phyloP scores from a whole-genome alignment of 2,797 vertebrate species.

The Gephyroberyx darwinii region DNA sequence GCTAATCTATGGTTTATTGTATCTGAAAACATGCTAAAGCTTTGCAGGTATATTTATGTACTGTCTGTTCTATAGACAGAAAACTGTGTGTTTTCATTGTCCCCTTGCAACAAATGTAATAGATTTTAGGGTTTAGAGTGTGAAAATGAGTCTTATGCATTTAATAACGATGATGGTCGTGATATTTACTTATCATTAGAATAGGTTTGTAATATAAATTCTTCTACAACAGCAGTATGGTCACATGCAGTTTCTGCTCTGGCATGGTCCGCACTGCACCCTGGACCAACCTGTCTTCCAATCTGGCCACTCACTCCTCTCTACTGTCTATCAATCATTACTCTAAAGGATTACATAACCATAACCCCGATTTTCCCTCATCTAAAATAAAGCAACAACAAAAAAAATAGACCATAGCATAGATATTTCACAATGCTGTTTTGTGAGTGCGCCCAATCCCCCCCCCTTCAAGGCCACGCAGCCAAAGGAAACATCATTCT shows the following conservation, averaged over 20 bases:
- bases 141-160: too few species aligned
- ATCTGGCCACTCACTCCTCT: conserved; percentile 42
- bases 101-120: neutral
- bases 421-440: too few species aligned
- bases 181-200: too few species aligned
- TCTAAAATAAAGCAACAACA: neutral
- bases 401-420: too few species aligned
- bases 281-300: conserved; percentile 55
- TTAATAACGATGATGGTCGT: too few species aligned
- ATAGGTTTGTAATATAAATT: neutral
- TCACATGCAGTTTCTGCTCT: conserved; percentile 18
- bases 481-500: conserved; percentile 65
- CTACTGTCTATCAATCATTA: conserved; percentile 10
- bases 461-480: neutral
- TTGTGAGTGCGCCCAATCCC: too few species aligned
- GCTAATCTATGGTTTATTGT: conserved; percentile 28
- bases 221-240: conserved; percentile 17
- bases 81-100: conserved; percentile 6
- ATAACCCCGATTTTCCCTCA: neutral
- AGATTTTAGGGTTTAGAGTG: conserved; percentile 1
- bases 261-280: conserved; percentile 14
- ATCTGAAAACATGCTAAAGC: conserved; percentile 20
- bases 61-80: conserved; percentile 10
- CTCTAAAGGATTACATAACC: conserved; percentile 8
- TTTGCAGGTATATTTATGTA: conserved; percentile 4